Base-by-base conservation (phyloP, 2,797 vertebrate genomes). In the Xerus rutilus region DNA sequence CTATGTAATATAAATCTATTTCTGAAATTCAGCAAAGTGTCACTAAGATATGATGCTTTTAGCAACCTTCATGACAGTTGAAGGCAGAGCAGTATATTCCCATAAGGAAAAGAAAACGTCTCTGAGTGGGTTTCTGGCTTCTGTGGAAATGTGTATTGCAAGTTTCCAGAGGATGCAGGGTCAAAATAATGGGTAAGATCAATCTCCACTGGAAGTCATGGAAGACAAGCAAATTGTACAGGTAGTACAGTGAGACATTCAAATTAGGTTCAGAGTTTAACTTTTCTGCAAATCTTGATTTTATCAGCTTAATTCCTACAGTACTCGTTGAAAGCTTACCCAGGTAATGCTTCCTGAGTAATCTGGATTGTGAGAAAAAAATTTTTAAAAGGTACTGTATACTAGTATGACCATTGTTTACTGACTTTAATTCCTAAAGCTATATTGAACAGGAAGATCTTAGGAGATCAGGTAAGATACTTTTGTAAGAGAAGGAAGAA, bases 1-100 rank as follows among this genome's bases (percentile, higher is more conserved):
- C 92, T 96, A 87, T 86, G 69, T 87, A 95, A 86, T 85, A 65
- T 88, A 91, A 93, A 85, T 70, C 79, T 96, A 83, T 96, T 95
- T 96, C 49, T 79, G 86, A 94, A 94, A 89, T 86, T 79, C 52
- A 93, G 43, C 57, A 15, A 86, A 77, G 21, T 96, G 73, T 89
- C 81, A 93, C 92, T 96, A 96, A 73, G 86, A 91, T 59, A 74
- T 64, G 78, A 94, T 88, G 25, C 25, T 95, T 93, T 91, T 81
- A 91, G 89, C 82, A 82, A 87, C 8, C 21, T 96, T 85, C 30
- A 78, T 91, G 89, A 86, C 3, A 4, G 77, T 57, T 43, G 83
- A 91, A 92, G 70, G 32, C 43, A 96, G 87, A 97, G 73, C 43
- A 85, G 45, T 69, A 30, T 72, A 77, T 95, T 86, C 83, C 28